phyloP scores from a whole-genome alignment of 2,888 invertebrate species.

The Myopa testacea region DNA sequence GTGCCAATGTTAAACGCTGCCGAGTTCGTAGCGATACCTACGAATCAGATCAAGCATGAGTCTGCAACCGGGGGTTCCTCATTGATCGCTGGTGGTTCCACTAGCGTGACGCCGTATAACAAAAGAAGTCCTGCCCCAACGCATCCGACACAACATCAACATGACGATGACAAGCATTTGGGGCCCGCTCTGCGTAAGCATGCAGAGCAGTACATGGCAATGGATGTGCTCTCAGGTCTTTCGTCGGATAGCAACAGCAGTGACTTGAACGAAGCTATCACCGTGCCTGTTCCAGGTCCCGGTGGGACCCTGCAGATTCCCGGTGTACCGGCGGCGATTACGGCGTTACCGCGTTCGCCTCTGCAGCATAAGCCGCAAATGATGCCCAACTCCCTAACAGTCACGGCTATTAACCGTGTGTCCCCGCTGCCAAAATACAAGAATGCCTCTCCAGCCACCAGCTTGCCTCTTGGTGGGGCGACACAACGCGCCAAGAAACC shows the following conservation, averaged over 20 bases:
- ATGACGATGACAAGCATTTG: slow-evolving; percentile 47
- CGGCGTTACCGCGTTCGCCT: slow-evolving; percentile 52
- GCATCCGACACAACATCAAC: slow-evolving; percentile 23
- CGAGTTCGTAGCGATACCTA: slow-evolving; percentile 58
- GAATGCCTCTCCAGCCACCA: slow-evolving; percentile 32
- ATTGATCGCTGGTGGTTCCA: slow-evolving; percentile 37
- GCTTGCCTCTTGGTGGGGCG: background rate
- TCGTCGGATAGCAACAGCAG: slow-evolving; percentile 60
- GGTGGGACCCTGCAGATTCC: slow-evolving; percentile 60
- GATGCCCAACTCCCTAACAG: slow-evolving; percentile 55
- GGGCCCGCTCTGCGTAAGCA: slow-evolving; percentile 50
- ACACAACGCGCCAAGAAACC: slow-evolving; percentile 56
- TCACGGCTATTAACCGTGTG: slow-evolving; percentile 57
- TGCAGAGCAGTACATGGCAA: slow-evolving; percentile 47
- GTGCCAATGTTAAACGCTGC: slow-evolving; percentile 50
- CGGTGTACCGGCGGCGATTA: slow-evolving; percentile 62
- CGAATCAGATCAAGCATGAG: slow-evolving; percentile 65
- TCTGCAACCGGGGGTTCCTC: slow-evolving; percentile 53
- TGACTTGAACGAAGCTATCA: slow-evolving; percentile 48
- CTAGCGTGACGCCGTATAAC: slow-evolving; percentile 31
- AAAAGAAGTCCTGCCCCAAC: slow-evolving; percentile 45
- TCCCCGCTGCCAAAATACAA: slow-evolving; percentile 49
- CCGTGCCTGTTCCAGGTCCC: slow-evolving; percentile 54
- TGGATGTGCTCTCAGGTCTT: slow-evolving; percentile 53
- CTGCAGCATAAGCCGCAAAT: slow-evolving; percentile 39